These are phyloP conservation scores for Cyprinodon diabolis DNA, from an alignment of 2,797 vertebrate genomes.

Conservation along the genomic window DNA sequence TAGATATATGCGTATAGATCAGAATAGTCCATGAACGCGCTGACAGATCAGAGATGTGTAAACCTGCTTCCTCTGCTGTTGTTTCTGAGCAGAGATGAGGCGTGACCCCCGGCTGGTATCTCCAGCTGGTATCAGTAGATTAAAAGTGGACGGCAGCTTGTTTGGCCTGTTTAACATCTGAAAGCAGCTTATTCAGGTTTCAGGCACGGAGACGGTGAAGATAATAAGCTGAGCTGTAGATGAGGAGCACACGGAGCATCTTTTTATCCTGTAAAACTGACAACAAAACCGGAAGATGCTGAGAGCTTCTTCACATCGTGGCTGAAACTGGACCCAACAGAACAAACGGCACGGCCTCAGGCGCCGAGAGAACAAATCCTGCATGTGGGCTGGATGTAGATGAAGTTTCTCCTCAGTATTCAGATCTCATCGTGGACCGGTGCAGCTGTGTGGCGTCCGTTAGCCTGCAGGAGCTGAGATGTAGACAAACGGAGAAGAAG, in stretches of 20 bases:
- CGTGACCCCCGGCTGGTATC: constrained; percentile 35
- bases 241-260: constrained; percentile 46
- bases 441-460: constrained; percentile 30
- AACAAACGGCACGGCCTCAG: constrained; percentile 14
- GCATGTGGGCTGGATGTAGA: constrained; percentile 32
- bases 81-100: neutral
- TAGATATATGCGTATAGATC: too few species aligned
- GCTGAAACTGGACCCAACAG: constrained; percentile 44
- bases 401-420: constrained; percentile 42
- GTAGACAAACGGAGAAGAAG: constrained; percentile 54
- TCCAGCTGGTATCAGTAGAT: constrained; percentile 27
- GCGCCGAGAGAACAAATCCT: constrained; percentile 40
- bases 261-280: constrained; percentile 27
- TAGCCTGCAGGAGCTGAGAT: constrained; percentile 50
- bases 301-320: constrained; percentile 39
- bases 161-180: constrained; percentile 32
- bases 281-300: constrained; percentile 61
- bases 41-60: too few species aligned
- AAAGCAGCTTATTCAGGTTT: constrained; percentile 59
- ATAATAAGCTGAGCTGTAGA: constrained; percentile 49
- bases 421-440: constrained; percentile 47
- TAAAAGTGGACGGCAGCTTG: constrained; percentile 34
- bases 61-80: neutral
- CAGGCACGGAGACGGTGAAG: constrained; percentile 48
- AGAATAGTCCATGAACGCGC: too few species aligned